Base-by-base conservation (phyloP, 2,888 invertebrate genomes). In the Mactromeris polynyma region DNA sequence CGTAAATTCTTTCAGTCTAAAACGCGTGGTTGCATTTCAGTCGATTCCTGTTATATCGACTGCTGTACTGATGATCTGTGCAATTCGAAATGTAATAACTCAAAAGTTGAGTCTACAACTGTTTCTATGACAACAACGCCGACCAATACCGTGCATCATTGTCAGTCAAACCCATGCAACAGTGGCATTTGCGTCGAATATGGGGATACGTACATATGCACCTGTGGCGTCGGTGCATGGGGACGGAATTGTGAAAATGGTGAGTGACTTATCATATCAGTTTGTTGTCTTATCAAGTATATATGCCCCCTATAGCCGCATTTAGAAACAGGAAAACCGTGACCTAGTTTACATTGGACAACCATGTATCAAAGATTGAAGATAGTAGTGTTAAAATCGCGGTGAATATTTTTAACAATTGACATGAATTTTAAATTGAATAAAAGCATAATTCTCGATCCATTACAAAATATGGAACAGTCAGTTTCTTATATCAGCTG, bases 61-160 rank as follows among this genome's bases (percentile, higher is more conserved):
- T 73, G 73, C 17, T 73, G 73, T 14, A 17, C 33, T 6, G 36
- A 33, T 6, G 73, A 73, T 73, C 33, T 73, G 14, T 73, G 73
- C 36, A 73, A 73, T 73, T 73, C 73, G 19, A 73, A 73, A 73
- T 73, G 73, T 36, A 73, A 73, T 36, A 73, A 73, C 73, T 11
- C 73, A 36, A 33, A 33, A 33, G 14, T 19, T 19, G 36, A 0
- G 17, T 17, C 14, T 36, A 36, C 73, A 36, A n/a, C 26, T 26
- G n/a, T n/a, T 9, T 7, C 58, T 19, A 64, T n/a, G 9, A 26
- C 26, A 64, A n/a, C 58, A n/a, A n/a, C 58, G 26, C 0, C 58
- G 26, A n/a, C 11, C 9, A 26, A 2, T 64, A 6, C 58, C 11
- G 26, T 9, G 26, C 26, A 51, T 51, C 26, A 36, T 73, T 73